A percentile compares a stretch with the other conserved stretches of the same genome.
Evolutionary conservation across 2,797 vertebrate genomes (phyloP).

Genomic region (Nothura maculosa): DNA sequence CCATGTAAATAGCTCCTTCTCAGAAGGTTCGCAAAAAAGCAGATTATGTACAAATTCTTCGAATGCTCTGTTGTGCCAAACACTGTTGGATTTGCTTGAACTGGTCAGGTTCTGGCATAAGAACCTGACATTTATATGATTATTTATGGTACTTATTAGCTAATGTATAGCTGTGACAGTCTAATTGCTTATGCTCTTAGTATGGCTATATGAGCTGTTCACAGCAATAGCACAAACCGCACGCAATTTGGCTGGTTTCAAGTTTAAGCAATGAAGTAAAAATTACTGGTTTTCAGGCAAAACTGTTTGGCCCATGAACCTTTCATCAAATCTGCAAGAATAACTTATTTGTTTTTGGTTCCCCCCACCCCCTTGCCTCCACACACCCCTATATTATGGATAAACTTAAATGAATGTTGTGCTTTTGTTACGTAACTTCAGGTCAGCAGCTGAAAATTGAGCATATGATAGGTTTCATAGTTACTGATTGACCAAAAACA

Average conservation of each 20-base stretch:
- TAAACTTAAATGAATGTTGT: slow-evolving; percentile 14
- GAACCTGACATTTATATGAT: slow-evolving; percentile 34
- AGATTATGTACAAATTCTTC: slow-evolving; percentile 72
- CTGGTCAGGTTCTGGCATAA: slow-evolving; percentile 16
- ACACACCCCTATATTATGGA: slow-evolving; percentile 6
- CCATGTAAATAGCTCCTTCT: slow-evolving; percentile 70
- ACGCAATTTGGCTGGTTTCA: background rate
- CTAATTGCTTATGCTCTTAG: slow-evolving; percentile 34
- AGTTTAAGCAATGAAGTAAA: slow-evolving; percentile 37
- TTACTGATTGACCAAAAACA: background rate
- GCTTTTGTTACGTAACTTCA: background rate
- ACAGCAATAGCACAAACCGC: slow-evolving; percentile 52
- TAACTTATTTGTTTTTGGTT: slow-evolving; percentile 45
- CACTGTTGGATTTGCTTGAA: slow-evolving; percentile 27
- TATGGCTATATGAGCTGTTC: background rate
- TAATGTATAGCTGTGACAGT: slow-evolving; percentile 29
- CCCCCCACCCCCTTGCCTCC: background rate
- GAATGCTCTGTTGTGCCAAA: slow-evolving; percentile 55
- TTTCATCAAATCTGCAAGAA: slow-evolving; percentile 66
- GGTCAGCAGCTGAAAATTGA: slow-evolving; percentile 14
- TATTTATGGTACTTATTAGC: slow-evolving; percentile 67
- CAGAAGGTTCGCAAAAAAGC: slow-evolving; percentile 62
- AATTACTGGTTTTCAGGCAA: slow-evolving; percentile 58
- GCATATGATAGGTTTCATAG: background rate
- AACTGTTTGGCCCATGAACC: slow-evolving; percentile 60